These are phyloP conservation scores for Luperina nickerlii DNA, from an alignment of 2,888 invertebrate genomes.

Conservation along the genomic window DNA sequence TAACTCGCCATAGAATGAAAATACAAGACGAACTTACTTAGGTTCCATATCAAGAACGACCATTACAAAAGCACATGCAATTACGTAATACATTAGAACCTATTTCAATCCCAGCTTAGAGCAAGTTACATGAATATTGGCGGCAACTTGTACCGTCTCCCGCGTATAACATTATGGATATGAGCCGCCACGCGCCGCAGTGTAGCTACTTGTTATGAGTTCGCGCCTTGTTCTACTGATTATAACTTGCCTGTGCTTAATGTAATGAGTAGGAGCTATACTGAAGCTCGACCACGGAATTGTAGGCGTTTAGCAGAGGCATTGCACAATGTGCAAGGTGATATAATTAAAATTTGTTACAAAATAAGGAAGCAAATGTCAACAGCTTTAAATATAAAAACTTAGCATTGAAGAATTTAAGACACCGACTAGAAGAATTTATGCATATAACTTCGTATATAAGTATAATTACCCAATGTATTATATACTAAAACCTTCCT, in stretches of 20 bases:
- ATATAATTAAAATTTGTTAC: neutral
- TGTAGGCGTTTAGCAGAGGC: neutral
- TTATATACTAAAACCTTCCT: no score
- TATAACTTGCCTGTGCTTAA: slow-evolving; percentile 42
- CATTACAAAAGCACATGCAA: slow-evolving; percentile 16
- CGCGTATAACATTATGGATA: slow-evolving; percentile 23
- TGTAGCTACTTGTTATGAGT: slow-evolving; percentile 47
- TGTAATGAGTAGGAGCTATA: slow-evolving; percentile 23
- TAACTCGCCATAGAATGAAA: neutral
- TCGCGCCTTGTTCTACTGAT: slow-evolving; percentile 38
- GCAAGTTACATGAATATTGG: slow-evolving; percentile 17
- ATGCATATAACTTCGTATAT: no score
- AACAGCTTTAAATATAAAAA: neutral
- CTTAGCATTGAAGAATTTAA: no score
- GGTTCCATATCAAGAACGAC: neutral
- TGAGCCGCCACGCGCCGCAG: slow-evolving; percentile 11
- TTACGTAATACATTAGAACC: slow-evolving; percentile 16
- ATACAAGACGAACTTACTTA: neutral
- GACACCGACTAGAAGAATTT: no score
- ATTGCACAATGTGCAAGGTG: neutral
- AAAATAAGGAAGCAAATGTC: neutral
- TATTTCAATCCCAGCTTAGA: slow-evolving; percentile 7
- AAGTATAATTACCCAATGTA: no score
- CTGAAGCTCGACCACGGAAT: slow-evolving; percentile 17
- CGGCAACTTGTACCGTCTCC: slow-evolving; percentile 29